These are phyloP conservation scores for Pararge aegeria DNA, from an alignment of 1,140 invertebrate species.

Conservation along the genomic window DNA sequence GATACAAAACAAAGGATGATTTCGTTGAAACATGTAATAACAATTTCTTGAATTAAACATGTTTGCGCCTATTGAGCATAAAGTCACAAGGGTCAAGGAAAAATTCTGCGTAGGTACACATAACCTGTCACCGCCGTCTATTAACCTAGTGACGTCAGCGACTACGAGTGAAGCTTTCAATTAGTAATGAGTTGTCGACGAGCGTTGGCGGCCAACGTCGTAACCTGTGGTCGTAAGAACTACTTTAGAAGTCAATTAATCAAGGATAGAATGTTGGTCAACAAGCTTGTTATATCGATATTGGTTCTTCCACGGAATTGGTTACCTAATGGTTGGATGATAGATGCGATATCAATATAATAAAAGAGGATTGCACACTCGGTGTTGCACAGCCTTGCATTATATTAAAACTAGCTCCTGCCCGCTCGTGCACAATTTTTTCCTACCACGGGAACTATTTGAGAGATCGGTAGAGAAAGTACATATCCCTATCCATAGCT, in stretches of 20 bases:
- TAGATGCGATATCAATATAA: no score
- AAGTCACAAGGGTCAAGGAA: constrained; percentile 1
- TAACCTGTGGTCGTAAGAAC: background rate
- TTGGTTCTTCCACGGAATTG: background rate
- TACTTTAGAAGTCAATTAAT: background rate
- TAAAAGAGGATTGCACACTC: no score
- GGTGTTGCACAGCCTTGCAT: no score
- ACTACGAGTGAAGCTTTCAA: background rate
- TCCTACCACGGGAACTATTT: no score
- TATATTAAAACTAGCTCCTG: no score
- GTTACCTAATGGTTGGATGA: background rate
- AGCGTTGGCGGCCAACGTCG: background rate
- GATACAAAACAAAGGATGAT: no score
- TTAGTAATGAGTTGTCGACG: background rate
- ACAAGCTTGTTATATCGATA: background rate
- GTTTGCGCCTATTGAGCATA: background rate
- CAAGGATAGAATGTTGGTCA: constrained; percentile 6
- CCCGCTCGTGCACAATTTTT: no score
- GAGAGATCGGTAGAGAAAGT: no score
- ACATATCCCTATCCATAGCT: no score
- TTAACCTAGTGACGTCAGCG: background rate
- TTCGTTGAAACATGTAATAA: no score
- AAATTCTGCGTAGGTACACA: background rate
- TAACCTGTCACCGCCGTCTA: background rate
- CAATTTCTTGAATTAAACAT: no score